Percentiles rank a stretch among this genome's conserved stretches.
Evolutionary conservation across 2,113 vertebrate genomes (phyloP).

Genomic region (Muscicapa adusta): DNA sequence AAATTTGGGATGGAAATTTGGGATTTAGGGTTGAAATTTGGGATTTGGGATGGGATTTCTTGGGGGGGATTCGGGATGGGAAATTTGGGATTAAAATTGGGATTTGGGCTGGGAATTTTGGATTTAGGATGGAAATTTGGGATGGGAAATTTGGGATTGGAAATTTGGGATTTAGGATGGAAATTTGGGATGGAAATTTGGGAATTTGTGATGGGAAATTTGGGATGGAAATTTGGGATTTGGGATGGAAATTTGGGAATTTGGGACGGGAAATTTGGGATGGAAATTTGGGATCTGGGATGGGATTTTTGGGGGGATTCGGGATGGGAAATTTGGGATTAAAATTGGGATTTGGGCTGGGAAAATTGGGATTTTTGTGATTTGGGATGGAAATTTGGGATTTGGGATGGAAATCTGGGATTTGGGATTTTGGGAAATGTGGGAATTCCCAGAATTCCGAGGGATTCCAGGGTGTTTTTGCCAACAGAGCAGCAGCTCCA

Average conservation of each 20-base stretch:
- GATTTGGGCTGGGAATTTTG: too few species aligned
- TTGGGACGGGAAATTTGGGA: too few species aligned
- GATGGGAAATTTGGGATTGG: neutral
- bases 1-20: neutral
- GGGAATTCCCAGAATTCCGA: fast-evolving
- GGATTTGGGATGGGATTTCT: too few species aligned
- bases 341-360: fast-evolving
- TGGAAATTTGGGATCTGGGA: neutral
- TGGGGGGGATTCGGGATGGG: too few species aligned
- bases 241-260: neutral
- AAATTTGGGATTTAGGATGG: neutral
- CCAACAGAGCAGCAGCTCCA: constrained; percentile 80
- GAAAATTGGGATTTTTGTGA: too few species aligned
- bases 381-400: fast-evolving
- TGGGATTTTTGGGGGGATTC: neutral
- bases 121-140: too few species aligned
- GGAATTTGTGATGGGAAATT: too few species aligned
- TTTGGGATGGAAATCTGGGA: neutral
- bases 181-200: neutral
- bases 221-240: too few species aligned
- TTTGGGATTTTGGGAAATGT: fast-evolving
- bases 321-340: neutral
- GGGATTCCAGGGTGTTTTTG: neutral
- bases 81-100: too few species aligned
- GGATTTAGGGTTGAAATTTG: too few species aligned